phyloP scores from a whole-genome alignment of 2,113 vertebrate species.

The Brevimyrus niger region DNA sequence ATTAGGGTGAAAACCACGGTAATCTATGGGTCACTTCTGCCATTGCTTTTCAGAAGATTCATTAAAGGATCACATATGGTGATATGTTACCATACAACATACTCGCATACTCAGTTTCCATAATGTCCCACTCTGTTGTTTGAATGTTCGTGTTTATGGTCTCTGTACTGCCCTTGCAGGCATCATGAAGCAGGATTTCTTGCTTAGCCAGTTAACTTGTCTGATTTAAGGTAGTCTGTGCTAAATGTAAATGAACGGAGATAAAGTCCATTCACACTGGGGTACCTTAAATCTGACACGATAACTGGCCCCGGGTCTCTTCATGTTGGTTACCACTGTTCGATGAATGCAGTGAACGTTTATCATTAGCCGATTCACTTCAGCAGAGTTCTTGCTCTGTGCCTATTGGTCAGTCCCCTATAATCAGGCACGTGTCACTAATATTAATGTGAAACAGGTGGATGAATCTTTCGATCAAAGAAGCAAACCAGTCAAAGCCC shows the following conservation, averaged over 20 bases:
- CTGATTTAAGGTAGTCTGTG: not conserved
- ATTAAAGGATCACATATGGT: not conserved
- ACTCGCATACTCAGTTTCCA: not conserved
- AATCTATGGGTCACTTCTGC: not conserved
- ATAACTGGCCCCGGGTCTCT: not conserved
- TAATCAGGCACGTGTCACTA: too few relatives aligned
- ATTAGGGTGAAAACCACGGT: not conserved
- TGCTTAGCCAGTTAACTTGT: not conserved
- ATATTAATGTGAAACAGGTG: too few relatives aligned
- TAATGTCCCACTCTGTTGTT: not conserved
- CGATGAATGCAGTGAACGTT: not conserved
- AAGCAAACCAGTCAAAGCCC: too few relatives aligned
- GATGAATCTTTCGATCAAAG: too few relatives aligned
- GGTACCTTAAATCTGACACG: not conserved
- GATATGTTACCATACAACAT: not conserved
- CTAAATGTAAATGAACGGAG: not conserved
- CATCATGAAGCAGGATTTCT: not conserved
- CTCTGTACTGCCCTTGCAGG: not conserved
- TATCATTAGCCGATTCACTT: not conserved
- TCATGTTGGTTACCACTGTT: not conserved
- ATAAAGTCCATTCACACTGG: not conserved
- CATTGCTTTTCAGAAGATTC: not conserved
- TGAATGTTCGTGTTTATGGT: not conserved
- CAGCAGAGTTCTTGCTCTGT: too few relatives aligned
- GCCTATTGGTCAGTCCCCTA: too few relatives aligned